Evolutionary conservation across 2,113 vertebrate species (phyloP), one percentile per base, ranked within the genome.

Genomic region (Aythya baeri): DNA sequence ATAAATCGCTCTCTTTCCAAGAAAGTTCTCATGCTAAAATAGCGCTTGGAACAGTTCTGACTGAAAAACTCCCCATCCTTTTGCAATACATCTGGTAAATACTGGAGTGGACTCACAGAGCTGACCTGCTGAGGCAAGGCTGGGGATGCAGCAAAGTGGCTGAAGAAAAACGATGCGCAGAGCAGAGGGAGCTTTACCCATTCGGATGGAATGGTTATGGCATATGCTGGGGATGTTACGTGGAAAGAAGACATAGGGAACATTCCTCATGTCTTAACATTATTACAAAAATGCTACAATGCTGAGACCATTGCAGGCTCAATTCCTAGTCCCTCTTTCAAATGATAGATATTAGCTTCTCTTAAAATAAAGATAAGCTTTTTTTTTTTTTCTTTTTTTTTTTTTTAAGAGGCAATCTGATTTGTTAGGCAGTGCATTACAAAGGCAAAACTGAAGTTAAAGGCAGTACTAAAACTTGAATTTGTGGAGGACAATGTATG

Each of bases 161-260:
- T 61, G n/a, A 65, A 50, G 70, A 50, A 58, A 71, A 88, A 4
- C 8, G 29, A 3, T 55, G 43, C 25, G 75, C 88, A 59, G 14
- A 76, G 83, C 79, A 46, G 11, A 55, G 3, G 90, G 13, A 46
- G 59, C 32, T 91, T 91, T 29, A 76, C 5, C 29, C 49, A n/a
- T 21, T 17, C 0, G 1, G 31, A n/a, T 3, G 41, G 52, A 92
- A 79, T 14, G 6, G 49, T 9, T n/a, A 7, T 6, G 55, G 49
- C 7, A 2, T 23, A 23, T 21, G 21, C 21, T 27, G 38, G 31
- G 13, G 7, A 41, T 57, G 32, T 34, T 36, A 23, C 2, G 3
- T 65, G 65, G 71, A 83, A 88, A 73, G 21, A 72, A 46, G 12
- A 58, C 16, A 41, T 12, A 43, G 0, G 1, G 52, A 72, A 9